phyloP scores from a whole-genome alignment of 64 coral and sea anemone genomes.

The Hydrozoanthus tunicans region DNA sequence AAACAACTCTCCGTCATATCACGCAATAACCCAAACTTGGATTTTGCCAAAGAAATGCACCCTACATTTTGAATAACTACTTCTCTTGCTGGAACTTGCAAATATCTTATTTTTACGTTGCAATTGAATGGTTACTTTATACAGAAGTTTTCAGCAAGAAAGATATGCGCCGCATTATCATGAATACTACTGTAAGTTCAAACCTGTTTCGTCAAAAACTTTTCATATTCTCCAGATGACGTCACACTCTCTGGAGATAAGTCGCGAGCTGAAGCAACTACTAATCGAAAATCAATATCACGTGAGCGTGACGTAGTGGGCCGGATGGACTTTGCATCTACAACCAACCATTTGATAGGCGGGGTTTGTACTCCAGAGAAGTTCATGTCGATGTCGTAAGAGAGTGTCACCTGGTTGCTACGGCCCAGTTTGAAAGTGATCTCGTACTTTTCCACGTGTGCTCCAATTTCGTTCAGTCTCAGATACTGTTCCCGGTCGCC shows the following conservation, averaged over 20 bases:
- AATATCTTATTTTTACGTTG: too few species aligned
- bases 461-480: neutral
- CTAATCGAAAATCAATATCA: slow-evolving; percentile 68
- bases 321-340: slow-evolving; percentile 60
- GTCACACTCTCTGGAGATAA: slow-evolving; percentile 24
- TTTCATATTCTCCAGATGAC: slow-evolving; percentile 41
- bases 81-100: too few species aligned
- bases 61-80: too few species aligned
- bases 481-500: neutral
- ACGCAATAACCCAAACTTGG: too few species aligned
- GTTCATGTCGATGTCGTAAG: slow-evolving; percentile 51
- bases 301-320: neutral
- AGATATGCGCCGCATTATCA: too few species aligned
- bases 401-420: slow-evolving; percentile 49
- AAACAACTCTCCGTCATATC: too few species aligned
- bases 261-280: slow-evolving; percentile 52
- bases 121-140: too few species aligned
- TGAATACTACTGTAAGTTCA: too few species aligned
- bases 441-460: slow-evolving; percentile 28
- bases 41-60: too few species aligned
- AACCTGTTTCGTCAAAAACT: slow-evolving; percentile 42
- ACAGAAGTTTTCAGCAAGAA: too few species aligned
- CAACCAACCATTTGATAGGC: slow-evolving; percentile 75
- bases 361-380: slow-evolving; percentile 64
- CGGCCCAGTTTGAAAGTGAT: slow-evolving; percentile 62